Base-by-base conservation (phyloP, 2,113 vertebrate genomes). In the Xenopus tropicalis region DNA sequence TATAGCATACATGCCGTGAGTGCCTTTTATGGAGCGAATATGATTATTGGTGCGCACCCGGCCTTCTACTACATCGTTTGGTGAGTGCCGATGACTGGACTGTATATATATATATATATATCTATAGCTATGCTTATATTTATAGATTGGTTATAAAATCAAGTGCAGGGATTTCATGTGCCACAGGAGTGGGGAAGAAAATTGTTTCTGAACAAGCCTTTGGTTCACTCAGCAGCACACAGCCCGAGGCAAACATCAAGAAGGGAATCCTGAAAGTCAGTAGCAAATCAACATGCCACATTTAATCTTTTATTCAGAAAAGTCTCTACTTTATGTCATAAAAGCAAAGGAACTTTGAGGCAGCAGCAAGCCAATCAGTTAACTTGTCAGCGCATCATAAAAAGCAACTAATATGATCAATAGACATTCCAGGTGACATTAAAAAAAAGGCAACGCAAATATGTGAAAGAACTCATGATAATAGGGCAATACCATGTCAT, bases 281-380 rank as follows among this genome's bases (percentile, higher is more conserved):
- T 61, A 29, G 64, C 65, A 74, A 74, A 74, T 69, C 65, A 74
- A 74, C 65, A 61, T 63, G 66, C 66, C 73, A 75, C 66, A 69
- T 69, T 57, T 69, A 69, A 75, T 75, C 58, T 75, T 56, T 75
- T 63, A 75, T 69, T 25, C 66, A 62, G 46, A 62, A 42, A 69
- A 63, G 73, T 54, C 72, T 52, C 14, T 68, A 17, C 44, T 51
- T 63, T 54, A 16, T 69, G 57, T 69, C 46, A 68, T 75, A 20
- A 62, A 56, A 25, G 25, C 48, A 24, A 54, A 69, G 21, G 17
- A 69, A 63, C 23, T 69, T 52, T 48, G 16, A 14, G 46, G 14
- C 54, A 21, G 23, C 24, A 61, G 44, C 29, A 54, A 62, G 61
- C 48, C 57, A 75, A 61, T 63, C 66, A 63, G 66, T 63, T 16